Conservation (phyloP, 2,113 vertebrate genomes). For the Eurystomus gularis region DNA sequence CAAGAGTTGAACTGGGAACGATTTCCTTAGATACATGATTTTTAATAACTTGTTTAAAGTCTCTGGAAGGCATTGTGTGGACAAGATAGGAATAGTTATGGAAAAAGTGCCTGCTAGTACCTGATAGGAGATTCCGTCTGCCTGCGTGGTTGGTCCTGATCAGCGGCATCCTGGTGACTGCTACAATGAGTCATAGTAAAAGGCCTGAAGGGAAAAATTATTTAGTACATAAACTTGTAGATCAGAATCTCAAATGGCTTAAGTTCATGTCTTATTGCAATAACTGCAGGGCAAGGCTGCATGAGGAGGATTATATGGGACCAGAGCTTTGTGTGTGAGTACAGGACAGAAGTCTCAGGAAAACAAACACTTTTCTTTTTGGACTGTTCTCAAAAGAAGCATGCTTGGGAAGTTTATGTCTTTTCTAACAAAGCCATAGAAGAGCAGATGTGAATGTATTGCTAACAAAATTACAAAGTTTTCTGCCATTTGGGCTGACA, state of each 20-base stretch:
- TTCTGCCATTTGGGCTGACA: not conserved
- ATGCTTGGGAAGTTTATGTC: not conserved
- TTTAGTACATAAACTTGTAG: not conserved
- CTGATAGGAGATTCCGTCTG: not conserved
- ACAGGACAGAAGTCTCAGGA: not conserved
- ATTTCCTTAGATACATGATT: not conserved
- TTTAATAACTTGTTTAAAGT: not conserved
- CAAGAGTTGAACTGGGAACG: not conserved
- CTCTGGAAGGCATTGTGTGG: not conserved
- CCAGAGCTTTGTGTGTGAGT: not conserved
- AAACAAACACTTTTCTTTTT: not conserved
- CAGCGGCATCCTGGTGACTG: not conserved
- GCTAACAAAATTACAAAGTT: not conserved
- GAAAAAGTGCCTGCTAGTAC: not conserved
- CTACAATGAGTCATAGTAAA: not conserved
- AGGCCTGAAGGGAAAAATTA: not conserved
- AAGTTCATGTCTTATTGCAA: not conserved
- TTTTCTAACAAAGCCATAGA: not conserved
- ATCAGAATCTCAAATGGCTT: not conserved
- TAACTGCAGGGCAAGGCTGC: not conserved
- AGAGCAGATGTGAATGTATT: rapidly evolving
- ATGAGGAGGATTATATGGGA: not conserved
- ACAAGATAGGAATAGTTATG: not conserved
- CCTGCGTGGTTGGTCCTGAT: not conserved
- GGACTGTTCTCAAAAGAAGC: not conserved